These are phyloP conservation scores for Hydractinia echinata DNA, from an alignment of 30 jellyfish, hydroid and myxozoan species.

Conservation along the genomic window DNA sequence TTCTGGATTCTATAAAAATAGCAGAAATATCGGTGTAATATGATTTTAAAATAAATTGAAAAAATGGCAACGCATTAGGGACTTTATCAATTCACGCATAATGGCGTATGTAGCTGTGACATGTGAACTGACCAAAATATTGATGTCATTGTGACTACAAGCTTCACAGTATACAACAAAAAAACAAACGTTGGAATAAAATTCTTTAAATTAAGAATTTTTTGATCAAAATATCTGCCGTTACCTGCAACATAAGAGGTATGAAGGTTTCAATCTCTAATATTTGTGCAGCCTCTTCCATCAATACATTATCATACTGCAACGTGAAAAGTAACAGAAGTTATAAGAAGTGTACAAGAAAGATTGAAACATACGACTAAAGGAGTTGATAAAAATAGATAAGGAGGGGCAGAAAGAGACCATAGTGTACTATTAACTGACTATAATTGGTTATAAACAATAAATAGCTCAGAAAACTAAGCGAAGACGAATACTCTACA, in stretches of 20 bases:
- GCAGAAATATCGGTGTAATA: not conserved
- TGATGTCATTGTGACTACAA: too few relatives aligned
- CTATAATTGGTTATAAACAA: too few relatives aligned
- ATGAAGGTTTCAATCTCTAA: conserved; percentile 96
- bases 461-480: too few relatives aligned
- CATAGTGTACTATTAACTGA: too few relatives aligned
- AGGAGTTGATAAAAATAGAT: too few relatives aligned
- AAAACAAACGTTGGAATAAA: too few relatives aligned
- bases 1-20: conserved; percentile 63
- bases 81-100: not conserved
- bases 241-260: conserved; percentile 97
- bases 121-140: too few relatives aligned
- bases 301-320: conserved; percentile 93
- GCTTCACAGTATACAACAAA: too few relatives aligned
- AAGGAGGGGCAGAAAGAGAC: too few relatives aligned
- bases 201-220: too few relatives aligned
- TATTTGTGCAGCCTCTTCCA: conserved; percentile 99
- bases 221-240: not conserved
- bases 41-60: not conserved
- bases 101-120: not conserved
- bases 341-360: not conserved
- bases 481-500: not conserved
- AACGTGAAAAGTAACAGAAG: not conserved
- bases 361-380: too few relatives aligned
- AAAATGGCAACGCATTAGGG: too few relatives aligned